These are phyloP conservation scores for Scaptomyza hsui DNA, from an alignment of 1,140 invertebrate genomes.

Conservation along the genomic window DNA sequence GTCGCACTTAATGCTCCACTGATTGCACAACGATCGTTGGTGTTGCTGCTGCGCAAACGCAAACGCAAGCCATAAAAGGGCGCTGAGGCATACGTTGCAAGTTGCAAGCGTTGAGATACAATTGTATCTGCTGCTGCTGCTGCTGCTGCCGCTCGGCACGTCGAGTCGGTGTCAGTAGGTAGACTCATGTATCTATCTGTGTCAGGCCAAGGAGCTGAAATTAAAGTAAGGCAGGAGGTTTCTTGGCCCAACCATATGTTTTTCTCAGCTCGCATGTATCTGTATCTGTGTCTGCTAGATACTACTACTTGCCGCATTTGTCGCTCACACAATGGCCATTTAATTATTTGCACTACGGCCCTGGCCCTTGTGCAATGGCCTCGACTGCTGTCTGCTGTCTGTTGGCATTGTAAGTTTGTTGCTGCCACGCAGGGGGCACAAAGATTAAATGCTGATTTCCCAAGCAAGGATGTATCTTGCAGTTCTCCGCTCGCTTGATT, in stretches of 20 bases:
- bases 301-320: constrained; percentile 21
- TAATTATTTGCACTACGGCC: constrained; percentile 63
- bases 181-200: constrained; percentile 68
- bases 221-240: constrained; percentile 83
- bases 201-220: constrained; percentile 76
- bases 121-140: constrained; percentile 53
- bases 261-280: constrained; percentile 42
- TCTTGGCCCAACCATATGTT: constrained; percentile 71
- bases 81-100: constrained; percentile 14
- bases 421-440: constrained; percentile 12
- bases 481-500: constrained; percentile 59
- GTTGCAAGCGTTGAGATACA: constrained; percentile 57
- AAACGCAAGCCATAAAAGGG: constrained; percentile 49
- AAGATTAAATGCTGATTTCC: constrained; percentile 71
- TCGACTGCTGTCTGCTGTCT: not conserved
- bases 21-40: constrained; percentile 75
- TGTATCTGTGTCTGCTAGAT: constrained; percentile 33
- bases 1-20: constrained; percentile 77
- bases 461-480: constrained; percentile 63
- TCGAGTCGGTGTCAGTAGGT: constrained; percentile 59
- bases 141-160: not conserved
- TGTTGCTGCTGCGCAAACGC: constrained; percentile 48
- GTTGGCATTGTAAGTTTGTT: constrained; percentile 25
- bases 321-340: constrained; percentile 62
- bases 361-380: not conserved